These are phyloP conservation scores for Heliornis fulica DNA, from an alignment of 2,113 vertebrate genomes.

Conservation along the genomic window DNA sequence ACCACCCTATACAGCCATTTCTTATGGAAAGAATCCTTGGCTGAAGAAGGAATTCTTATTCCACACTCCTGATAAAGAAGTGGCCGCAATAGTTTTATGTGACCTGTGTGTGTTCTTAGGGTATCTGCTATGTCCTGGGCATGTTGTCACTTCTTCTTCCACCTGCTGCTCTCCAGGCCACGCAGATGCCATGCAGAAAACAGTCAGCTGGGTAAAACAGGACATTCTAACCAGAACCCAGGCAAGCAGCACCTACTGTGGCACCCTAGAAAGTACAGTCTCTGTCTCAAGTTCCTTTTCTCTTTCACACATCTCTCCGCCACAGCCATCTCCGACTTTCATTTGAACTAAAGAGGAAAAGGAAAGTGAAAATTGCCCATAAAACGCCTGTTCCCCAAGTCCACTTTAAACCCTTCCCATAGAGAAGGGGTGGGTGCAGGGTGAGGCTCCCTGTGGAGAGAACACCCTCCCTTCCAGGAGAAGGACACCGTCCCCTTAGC, in stretches of 20 bases:
- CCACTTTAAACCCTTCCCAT: background rate
- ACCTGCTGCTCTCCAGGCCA: background rate
- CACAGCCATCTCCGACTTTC: background rate
- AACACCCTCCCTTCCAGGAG: background rate
- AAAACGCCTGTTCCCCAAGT: background rate
- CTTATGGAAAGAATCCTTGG: background rate
- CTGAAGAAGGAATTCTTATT: background rate
- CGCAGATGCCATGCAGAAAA: background rate
- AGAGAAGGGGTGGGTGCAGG: background rate
- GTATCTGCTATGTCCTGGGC: background rate
- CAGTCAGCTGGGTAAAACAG: background rate
- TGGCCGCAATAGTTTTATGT: background rate
- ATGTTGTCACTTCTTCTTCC: background rate
- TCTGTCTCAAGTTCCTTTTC: background rate
- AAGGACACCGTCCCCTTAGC: rapidly evolving
- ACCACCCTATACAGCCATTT: background rate
- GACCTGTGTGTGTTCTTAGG: background rate
- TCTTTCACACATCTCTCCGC: background rate
- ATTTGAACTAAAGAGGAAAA: background rate
- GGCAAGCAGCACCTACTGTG: background rate
- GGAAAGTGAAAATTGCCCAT: background rate
- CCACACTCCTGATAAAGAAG: background rate
- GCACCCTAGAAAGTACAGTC: background rate
- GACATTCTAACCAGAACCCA: background rate
- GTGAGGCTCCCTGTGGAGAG: rapidly evolving